phyloP scores from a whole-genome alignment of 2,888 invertebrate genomes.

The Dryadula phaetusa region DNA sequence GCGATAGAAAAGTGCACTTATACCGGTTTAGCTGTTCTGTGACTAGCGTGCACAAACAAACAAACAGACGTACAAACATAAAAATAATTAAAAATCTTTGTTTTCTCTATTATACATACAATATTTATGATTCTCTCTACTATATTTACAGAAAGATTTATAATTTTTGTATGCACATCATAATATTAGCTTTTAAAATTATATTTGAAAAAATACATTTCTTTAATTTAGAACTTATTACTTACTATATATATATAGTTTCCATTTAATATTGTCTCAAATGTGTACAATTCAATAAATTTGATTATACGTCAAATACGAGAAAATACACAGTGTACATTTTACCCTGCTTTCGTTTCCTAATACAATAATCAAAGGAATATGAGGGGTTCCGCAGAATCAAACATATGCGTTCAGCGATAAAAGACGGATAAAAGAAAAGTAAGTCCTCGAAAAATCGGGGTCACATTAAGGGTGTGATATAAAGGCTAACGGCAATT shows the following conservation, averaged over 20 bases:
- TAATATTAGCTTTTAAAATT: too few relatives aligned
- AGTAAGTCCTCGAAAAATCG: constrained; percentile 59
- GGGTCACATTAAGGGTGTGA: constrained; percentile 61
- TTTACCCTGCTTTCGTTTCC: constrained; percentile 71
- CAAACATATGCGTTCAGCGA: constrained; percentile 77
- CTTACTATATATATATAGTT: not conserved
- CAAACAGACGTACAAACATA: too few relatives aligned
- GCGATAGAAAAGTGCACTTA: too few relatives aligned
- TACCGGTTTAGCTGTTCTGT: too few relatives aligned
- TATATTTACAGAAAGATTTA: too few relatives aligned
- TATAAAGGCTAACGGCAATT: constrained; percentile 40
- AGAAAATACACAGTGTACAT: constrained; percentile 75
- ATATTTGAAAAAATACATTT: not conserved
- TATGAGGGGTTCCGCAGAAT: constrained; percentile 72
- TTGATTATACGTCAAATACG: constrained; percentile 60
- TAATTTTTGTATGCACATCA: too few relatives aligned
- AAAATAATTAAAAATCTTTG: too few relatives aligned
- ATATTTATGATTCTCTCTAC: too few relatives aligned
- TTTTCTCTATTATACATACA: too few relatives aligned
- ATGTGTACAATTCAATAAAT: constrained; percentile 30
- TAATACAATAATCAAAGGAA: constrained; percentile 83
- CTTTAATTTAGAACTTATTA: not conserved
- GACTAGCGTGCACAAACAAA: too few relatives aligned
- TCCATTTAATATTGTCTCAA: constrained; percentile 11
- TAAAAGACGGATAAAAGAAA: constrained; percentile 77